phyloP scores from a whole-genome alignment of 1,140 invertebrate genomes.

The Ostrea edulis region DNA sequence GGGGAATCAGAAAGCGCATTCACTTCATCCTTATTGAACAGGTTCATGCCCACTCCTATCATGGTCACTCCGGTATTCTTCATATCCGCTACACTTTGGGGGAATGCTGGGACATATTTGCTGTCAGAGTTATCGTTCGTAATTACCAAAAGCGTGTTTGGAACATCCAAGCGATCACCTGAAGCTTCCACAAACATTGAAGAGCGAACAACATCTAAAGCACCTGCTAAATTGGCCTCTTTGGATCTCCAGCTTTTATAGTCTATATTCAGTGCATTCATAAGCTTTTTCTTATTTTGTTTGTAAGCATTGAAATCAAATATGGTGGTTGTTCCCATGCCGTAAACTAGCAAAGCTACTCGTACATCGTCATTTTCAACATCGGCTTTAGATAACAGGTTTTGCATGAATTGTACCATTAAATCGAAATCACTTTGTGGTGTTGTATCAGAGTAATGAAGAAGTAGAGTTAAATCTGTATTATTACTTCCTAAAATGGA shows the following conservation, averaged over 20 bases:
- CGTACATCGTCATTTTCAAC: slow-evolving; percentile 67
- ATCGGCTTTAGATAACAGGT: slow-evolving; percentile 60
- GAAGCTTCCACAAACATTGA: slow-evolving; percentile 60
- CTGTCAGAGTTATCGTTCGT: slow-evolving; percentile 71
- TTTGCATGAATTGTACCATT: slow-evolving; percentile 64
- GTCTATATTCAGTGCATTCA: slow-evolving; percentile 64
- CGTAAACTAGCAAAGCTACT: slow-evolving; percentile 68
- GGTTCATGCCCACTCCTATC: slow-evolving; percentile 60
- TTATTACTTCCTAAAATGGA: slow-evolving; percentile 61
- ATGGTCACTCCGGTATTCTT: slow-evolving; percentile 59
- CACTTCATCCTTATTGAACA: slow-evolving; percentile 64
- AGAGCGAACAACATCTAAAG: slow-evolving; percentile 60
- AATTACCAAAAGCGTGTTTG: slow-evolving; percentile 73
- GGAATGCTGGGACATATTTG: slow-evolving; percentile 36
- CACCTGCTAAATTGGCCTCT: slow-evolving; percentile 60
- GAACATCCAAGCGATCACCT: slow-evolving; percentile 70
- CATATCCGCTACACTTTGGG: slow-evolving; percentile 42
- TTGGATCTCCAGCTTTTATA: slow-evolving; percentile 59
- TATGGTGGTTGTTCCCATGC: slow-evolving; percentile 55
- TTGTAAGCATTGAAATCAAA: slow-evolving; percentile 70
- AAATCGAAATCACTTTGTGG: slow-evolving; percentile 52
- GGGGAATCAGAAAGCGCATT: slow-evolving; percentile 53
- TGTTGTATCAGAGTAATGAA: slow-evolving; percentile 69
- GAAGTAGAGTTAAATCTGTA: slow-evolving; percentile 73
- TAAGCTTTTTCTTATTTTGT: slow-evolving; percentile 59